These are phyloP conservation scores for Malurus melanocephalus DNA, from an alignment of 2,113 vertebrate species.

Conservation along the genomic window DNA sequence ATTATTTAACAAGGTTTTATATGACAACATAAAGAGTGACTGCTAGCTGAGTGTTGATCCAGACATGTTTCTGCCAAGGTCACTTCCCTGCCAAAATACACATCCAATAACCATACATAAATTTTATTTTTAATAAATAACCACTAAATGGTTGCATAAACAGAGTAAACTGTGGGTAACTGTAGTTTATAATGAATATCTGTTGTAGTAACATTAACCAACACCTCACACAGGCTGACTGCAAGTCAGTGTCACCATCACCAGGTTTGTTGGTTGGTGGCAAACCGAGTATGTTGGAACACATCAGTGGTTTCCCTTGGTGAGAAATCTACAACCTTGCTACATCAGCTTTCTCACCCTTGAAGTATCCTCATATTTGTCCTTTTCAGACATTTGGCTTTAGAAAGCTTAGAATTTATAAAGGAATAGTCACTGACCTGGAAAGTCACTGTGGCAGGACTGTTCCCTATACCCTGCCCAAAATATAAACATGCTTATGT, in stretches of 20 bases:
- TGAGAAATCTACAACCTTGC: conserved; percentile 38
- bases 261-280: conserved; percentile 52
- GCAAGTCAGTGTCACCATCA: conserved; percentile 14
- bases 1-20: conserved; percentile 78
- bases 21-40: conserved; percentile 68
- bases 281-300: conserved; percentile 51
- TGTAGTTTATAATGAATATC: conserved; percentile 71
- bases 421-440: conserved; percentile 48
- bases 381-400: conserved; percentile 45
- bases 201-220: conserved; percentile 67
- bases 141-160: conserved; percentile 75
- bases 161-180: conserved; percentile 72
- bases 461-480: conserved; percentile 22
- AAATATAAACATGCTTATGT: conserved; percentile 34
- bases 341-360: conserved; percentile 37
- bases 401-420: conserved; percentile 24
- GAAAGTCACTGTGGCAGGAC: conserved; percentile 52
- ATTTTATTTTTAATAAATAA: conserved; percentile 83
- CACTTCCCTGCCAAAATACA: conserved; percentile 73
- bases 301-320: conserved; percentile 49
- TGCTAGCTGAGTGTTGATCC: conserved; percentile 65
- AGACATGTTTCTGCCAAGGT: conserved; percentile 67
- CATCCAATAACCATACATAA: conserved; percentile 74
- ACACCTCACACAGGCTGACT: conserved; percentile 35
- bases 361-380: conserved; percentile 24